Evolutionary conservation across 2,113 vertebrate genomes (phyloP), one percentile per base, ranked within the genome.

Genomic region (Agapornis roseicollis): DNA sequence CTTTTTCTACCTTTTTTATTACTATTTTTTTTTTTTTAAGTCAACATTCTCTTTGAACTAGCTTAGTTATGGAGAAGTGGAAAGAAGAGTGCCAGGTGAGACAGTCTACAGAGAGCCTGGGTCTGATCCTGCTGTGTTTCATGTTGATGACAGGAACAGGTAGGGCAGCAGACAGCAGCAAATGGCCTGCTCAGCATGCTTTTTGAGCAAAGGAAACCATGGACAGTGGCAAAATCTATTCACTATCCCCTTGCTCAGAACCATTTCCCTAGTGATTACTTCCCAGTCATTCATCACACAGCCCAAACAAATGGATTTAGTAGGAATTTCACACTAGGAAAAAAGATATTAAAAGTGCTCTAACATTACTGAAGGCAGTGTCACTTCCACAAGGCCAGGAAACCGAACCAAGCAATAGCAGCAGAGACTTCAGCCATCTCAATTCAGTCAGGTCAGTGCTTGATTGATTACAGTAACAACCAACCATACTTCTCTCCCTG

Each of bases 161-260:
- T 58, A 71, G 53, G 42, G 52, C 66, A 89, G 63, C 63, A 73
- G 31, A 8, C 31, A 58, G 42, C 39, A 89, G 49, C 64, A 87
- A 31, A 1, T 0, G 6, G 76, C 11, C 5, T 3, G 39, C 28
- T 20, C 10, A 37, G 5, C 11, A 27, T 1, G 0, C 29, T n/a
- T 17, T 27, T 11, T 42, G 44, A 64, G 74, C 11, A 3, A 33
- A 68, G 33, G 16, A 82, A 87, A 22, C 31, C 44, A 61, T 0
- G 7, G n/a, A 0, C 1, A 60, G 10, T 13, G 24, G 53, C 39
- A 35, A 58, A n/a, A 35, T 39, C 58, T 20, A 41, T 31, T 35
- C 49, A 3, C 35, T 49, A 8, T 10, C 9, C n/a, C 28, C 25
- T 44, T 50, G 28, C 71, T 91, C 66, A 76, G 81, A 73, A 69